phyloP scores from a whole-genome alignment of 2,888 invertebrate genomes.

The Drosophila colorata region DNA sequence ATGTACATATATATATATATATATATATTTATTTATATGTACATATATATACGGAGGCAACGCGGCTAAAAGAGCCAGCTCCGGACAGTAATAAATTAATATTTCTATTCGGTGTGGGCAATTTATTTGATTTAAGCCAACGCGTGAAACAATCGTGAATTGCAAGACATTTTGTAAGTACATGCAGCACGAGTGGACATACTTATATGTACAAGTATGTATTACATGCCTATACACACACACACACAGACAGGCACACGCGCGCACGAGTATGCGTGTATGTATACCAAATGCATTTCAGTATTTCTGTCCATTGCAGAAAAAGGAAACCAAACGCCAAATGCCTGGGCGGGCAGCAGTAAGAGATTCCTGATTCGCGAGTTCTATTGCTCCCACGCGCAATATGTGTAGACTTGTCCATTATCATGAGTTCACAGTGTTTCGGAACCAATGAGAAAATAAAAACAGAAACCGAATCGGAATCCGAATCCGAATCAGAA shows the following conservation, averaged over 20 bases:
- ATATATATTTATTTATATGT: neutral
- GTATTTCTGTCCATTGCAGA: conserved; percentile 58
- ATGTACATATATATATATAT: neutral
- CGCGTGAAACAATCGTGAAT: neutral
- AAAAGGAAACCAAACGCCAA: conserved; percentile 6
- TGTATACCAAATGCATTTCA: conserved; percentile 67
- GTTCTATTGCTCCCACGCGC: neutral
- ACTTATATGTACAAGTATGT: neutral
- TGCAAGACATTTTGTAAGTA: neutral
- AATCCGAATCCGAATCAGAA: too few relatives aligned
- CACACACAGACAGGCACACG: neutral
- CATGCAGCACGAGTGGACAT: neutral
- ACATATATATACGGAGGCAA: conserved; percentile 10
- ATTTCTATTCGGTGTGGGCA: neutral
- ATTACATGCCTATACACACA: conserved; percentile 21
- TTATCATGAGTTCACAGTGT: neutral
- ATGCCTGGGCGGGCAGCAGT: neutral
- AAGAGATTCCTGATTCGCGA: neutral
- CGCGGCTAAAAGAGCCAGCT: conserved; percentile 17
- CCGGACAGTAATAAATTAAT: neutral
- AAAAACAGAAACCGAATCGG: neutral
- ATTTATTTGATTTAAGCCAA: neutral
- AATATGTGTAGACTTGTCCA: neutral
- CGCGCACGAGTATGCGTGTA: conserved; percentile 34
- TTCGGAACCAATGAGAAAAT: neutral